Evolutionary conservation across 2,113 vertebrate species (phyloP).

Genomic region (Sigmodon hispidus): DNA sequence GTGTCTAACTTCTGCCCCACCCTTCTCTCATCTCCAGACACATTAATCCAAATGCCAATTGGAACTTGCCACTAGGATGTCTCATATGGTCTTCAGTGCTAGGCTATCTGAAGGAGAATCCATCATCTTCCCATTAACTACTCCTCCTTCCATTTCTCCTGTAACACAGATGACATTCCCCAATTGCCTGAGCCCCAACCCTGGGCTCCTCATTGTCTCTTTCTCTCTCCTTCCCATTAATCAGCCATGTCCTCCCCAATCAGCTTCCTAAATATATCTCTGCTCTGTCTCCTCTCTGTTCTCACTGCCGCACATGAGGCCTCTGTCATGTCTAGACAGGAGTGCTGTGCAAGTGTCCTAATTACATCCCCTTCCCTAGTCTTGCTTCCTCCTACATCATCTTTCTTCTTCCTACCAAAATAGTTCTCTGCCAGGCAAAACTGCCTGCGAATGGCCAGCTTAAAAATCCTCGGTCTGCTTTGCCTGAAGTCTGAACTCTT

Average conservation of each 20-base stretch:
- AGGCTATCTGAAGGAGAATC: constrained; percentile 68
- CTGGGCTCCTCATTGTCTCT: constrained; percentile 29
- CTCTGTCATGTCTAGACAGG: not conserved
- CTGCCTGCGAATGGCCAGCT: not conserved
- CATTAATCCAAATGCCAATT: constrained; percentile 72
- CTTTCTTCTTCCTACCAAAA: constrained; percentile 27
- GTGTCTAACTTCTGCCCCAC: constrained; percentile 40
- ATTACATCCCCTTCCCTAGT: constrained; percentile 47
- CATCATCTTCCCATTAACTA: constrained; percentile 67
- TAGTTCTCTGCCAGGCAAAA: not conserved
- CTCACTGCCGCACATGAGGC: not conserved
- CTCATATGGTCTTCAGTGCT: constrained; percentile 60
- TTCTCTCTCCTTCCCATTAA: constrained; percentile 56
- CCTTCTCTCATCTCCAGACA: constrained; percentile 59
- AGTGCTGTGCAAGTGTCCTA: constrained; percentile 22
- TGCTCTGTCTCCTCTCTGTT: constrained; percentile 53
- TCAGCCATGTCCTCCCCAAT: constrained; percentile 61
- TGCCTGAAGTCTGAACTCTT: constrained; percentile 19
- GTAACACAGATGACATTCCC: constrained; percentile 34
- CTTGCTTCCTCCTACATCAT: constrained; percentile 48
- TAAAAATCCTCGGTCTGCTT: not conserved
- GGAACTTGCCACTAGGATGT: constrained; percentile 54
- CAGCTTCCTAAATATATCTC: constrained; percentile 74
- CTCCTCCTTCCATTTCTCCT: constrained; percentile 62
- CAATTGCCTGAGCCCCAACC: constrained; percentile 39